Evolutionary conservation across 2,888 invertebrate genomes (phyloP), one percentile per base, ranked within the genome.

Genomic region (Calephelis perditalis): DNA sequence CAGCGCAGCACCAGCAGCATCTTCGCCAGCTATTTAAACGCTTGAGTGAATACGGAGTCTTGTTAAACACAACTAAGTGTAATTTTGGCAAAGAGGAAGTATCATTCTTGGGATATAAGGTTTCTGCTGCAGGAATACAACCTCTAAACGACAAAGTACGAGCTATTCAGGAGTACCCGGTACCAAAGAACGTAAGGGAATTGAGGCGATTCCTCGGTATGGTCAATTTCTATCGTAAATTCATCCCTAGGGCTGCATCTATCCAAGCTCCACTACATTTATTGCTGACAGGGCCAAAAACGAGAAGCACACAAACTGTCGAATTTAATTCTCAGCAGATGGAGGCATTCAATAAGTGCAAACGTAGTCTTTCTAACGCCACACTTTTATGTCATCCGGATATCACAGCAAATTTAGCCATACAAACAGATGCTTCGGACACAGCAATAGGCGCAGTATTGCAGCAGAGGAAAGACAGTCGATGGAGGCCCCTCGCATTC

Each of bases 361-460:
- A 79, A 62, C 44, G 62, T 10, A 65, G 62, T 11, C 66, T 79
- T 2, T 63, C 64, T 8, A 37, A 72, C 5, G 74, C 77, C 0
- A 66, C 80, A 1, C 58, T 78, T 0, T 62, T 82, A 1, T 71
- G 73, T 0, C 78, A 82, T 58, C 82, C 79, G 0, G 70, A 71
- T 6, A 26, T 56, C 0, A n/a, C 68, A 11, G 73, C 76, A 0
- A 60, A 71, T 46, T 37, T 63, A 7, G 61, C 59, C 6, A 15
- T 61, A 2, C 57, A 59, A 0, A 67, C 68, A 2, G 78, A 81
- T 62, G 81, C 81, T 1, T 82, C 80, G 0, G 74, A 79, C 55
- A 61, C 52, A 5, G 71, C 78, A 3, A 68, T 79, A 7, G 81
- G 80, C 1, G 76, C 73, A 6, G 73, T 69, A 0, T 47, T 84